These are phyloP conservation scores for Rhyacophila evoluta DNA, from an alignment of 2,888 invertebrate species.

Conservation along the genomic window DNA sequence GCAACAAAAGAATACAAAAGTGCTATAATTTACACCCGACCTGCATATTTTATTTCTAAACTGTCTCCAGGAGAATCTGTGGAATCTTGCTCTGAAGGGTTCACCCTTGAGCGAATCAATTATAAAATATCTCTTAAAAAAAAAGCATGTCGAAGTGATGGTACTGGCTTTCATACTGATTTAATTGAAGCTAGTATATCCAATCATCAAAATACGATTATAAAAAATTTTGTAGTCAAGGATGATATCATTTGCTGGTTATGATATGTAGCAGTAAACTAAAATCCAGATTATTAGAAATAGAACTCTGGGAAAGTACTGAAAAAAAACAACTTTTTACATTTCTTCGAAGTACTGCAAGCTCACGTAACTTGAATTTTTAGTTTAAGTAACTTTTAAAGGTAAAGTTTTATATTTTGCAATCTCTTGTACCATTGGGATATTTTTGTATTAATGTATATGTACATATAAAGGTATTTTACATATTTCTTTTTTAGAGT, in stretches of 20 bases:
- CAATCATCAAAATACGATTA: constrained; percentile 6
- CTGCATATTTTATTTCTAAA: constrained; percentile 66
- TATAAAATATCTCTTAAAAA: constrained; percentile 61
- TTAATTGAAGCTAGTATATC: constrained; percentile 27
- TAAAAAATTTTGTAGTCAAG: constrained; percentile 27
- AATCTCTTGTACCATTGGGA: too few species aligned
- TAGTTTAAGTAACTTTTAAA: too few species aligned
- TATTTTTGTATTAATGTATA: too few species aligned
- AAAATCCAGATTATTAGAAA: too few species aligned
- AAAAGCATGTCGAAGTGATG: not conserved
- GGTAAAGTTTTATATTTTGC: too few species aligned
- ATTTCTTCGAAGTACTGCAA: too few species aligned
- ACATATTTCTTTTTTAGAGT: too few species aligned
- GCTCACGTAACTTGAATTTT: too few species aligned
- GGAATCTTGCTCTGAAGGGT: constrained; percentile 58
- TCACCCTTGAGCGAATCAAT: constrained; percentile 60
- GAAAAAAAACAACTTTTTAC: too few species aligned
- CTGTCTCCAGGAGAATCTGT: constrained; percentile 50
- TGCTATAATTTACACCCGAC: constrained; percentile 68
- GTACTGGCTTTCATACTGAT: not conserved
- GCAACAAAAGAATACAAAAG: constrained; percentile 67
- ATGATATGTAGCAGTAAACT: too few species aligned
- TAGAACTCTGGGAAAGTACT: too few species aligned
- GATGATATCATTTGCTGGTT: constrained; percentile 31
- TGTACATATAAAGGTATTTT: too few species aligned